phyloP scores from a whole-genome alignment of 2,113 vertebrate genomes.

The Setophaga kirtlandii region DNA sequence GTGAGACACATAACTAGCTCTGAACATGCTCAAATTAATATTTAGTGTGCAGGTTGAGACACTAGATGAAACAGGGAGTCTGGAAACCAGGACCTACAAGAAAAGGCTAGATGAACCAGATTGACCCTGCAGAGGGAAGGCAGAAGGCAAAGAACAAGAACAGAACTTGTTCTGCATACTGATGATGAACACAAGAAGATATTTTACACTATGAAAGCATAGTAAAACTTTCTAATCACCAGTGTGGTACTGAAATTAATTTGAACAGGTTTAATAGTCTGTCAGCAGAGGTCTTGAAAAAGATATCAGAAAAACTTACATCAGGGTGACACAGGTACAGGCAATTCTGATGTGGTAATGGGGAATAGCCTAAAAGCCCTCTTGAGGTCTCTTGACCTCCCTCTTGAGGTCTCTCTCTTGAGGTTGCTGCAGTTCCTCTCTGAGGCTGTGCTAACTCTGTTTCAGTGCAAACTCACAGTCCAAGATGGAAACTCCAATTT shows the following conservation, averaged over 20 bases:
- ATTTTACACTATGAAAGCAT: not conserved
- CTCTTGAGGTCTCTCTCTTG: not conserved
- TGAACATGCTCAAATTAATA: not conserved
- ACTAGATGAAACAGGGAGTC: not conserved
- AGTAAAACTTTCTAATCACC: not conserved
- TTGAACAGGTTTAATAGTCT: not conserved
- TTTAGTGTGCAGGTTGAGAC: not conserved
- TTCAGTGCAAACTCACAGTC: not conserved
- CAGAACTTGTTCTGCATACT: not conserved
- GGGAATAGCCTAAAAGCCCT: not conserved
- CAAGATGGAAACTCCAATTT: not conserved
- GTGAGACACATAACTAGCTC: not conserved
- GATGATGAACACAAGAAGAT: not conserved
- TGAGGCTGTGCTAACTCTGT: not conserved
- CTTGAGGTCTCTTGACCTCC: not conserved
- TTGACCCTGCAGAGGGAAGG: not conserved
- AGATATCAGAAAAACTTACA: not conserved
- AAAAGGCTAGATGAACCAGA: not conserved
- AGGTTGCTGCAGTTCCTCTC: not conserved
- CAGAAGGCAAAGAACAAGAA: not conserved
- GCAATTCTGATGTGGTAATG: not conserved
- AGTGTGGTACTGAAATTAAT: not conserved
- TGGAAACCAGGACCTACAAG: not conserved
- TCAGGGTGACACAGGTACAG: not conserved
- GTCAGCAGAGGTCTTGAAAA: not conserved